Evolutionary conservation across 35 echinoderm and acorn worm species (phyloP), one percentile per base, ranked within the genome.

Genomic region (Apostichopus parvimensis): DNA sequence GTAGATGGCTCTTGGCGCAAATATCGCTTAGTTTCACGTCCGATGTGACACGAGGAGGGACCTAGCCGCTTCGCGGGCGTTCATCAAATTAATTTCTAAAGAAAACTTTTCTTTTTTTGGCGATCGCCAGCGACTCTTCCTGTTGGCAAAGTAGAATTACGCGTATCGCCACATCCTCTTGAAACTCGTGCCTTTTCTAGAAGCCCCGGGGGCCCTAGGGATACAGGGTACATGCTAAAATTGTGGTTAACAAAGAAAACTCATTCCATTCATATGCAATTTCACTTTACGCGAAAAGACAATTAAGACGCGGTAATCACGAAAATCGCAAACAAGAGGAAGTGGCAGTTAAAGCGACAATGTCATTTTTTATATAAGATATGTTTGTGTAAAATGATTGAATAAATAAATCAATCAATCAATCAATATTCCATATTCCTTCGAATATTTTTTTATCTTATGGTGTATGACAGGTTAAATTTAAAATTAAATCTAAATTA

Each of bases 181-280:
- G 17, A 75, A 75, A 59, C 81, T 59, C 81, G 81, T 84, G 81
- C 15, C 81, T 54, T 54, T 84, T 23, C 55, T 21, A 10, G 81
- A 84, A 55, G 34, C 34, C 81, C 81, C 54, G 18, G 71, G 57
- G 81, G 81, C 81, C 81, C 81, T 84, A 54, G 81, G 57, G 81
- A 84, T 59, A 56, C 8, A 13, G 81, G 53, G 17, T 53, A 84
- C 81, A 59, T n/a, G 52, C 18, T 84, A 59, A 58, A 80, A 61
- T 6, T 60, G 81, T 84, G 81, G 81, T 84, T 84, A 84, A 84
- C 81, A 82, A 82, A 82, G 79, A 55, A 82, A 55, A 45, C 79
- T 82, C 79, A n/a, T 82, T 45, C 79, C 79, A 82, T 82, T 82
- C 79, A 82, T 82, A 82, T 82, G 79, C 79, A 82, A 54, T 82